Base-by-base conservation (phyloP, 92 coral and sea anemone genomes). In the Palythoa heliodiscus region DNA sequence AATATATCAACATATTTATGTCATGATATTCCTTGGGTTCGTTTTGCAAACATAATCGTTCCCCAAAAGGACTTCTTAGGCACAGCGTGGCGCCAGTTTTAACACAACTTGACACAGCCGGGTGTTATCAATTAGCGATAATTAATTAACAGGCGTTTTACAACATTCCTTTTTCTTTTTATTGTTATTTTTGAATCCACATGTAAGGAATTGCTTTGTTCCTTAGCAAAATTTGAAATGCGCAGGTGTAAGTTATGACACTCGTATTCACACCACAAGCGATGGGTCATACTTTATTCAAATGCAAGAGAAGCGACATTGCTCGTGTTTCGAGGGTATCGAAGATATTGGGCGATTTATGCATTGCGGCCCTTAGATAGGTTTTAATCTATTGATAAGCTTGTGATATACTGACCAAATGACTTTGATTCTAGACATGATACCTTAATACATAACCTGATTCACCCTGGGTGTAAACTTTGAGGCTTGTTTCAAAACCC, bases 101-200 rank as follows among this genome's bases (percentile, higher is more conserved):
- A 86, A 85, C 87, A 85, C 50, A 67, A 77, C 85, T 88, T 92
- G 98, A 92, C 98, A 94, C 88, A 86, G 86, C 92, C 85, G 89
- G 93, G 92, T 97, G 98, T 91, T 95, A 94, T 97, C 98, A 97
- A 97, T 97, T 97, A 97, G 83, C 88, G 94, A 85, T 97, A 95
- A 97, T 97, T 94, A 97, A 97, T 97, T 97, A 94, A 89, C 91
- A 92, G 95, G 88, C 98, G 87, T 94, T 94, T 94, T 94, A 94
- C 95, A 92, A 85, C 93, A 94, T 94, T 94, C 95, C 90, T 81
- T 77, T 76, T 90, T 85, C 90, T 40, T 52, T 80, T 80, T 14
- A 88, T 40, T 52, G 66, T 80, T 14, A 88, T 92, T 94, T 87
- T 90, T 87, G 29, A 92, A 94, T 92, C 93, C 87, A 84, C 92